Evolutionary conservation across 2,888 invertebrate genomes (phyloP).

Genomic region (Pyrgus malvae): DNA sequence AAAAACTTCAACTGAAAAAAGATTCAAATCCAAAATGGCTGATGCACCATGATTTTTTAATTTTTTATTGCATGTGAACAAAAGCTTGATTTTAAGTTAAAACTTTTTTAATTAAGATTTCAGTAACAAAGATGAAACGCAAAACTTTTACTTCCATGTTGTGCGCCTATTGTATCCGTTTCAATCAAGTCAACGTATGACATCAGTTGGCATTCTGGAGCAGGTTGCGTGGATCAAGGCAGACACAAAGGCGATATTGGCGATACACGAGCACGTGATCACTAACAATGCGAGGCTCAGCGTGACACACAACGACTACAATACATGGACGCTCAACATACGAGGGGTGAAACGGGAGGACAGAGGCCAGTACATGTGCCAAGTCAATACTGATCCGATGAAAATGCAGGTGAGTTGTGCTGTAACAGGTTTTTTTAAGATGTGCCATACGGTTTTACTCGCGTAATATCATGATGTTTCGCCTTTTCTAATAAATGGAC

Average conservation of each 20-base stretch:
- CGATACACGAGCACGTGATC: conserved; percentile 96
- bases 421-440: too few relatives aligned
- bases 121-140: too few relatives aligned
- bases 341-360: conserved; percentile 92
- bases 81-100: too few relatives aligned
- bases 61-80: too few relatives aligned
- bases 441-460: too few relatives aligned
- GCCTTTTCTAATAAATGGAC: too few relatives aligned
- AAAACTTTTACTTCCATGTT: background rate
- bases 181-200: conserved; percentile 30
- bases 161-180: conserved; percentile 9
- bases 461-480: too few relatives aligned
- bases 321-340: conserved; percentile 96
- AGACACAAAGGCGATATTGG: conserved; percentile 95
- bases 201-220: conserved; percentile 38
- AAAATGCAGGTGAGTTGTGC: conserved; percentile 92
- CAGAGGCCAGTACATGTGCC: conserved; percentile 96
- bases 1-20: too few relatives aligned
- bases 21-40: too few relatives aligned
- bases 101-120: too few relatives aligned
- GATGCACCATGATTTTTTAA: too few relatives aligned
- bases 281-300: conserved; percentile 94
- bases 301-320: conserved; percentile 95
- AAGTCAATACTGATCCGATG: conserved; percentile 97
- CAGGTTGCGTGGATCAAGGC: conserved; percentile 98